Percentiles rank a stretch among this genome's conserved stretches.
These are phyloP conservation scores for Cuniculus paca DNA, from an alignment of 2,797 vertebrate genomes.

Conservation along the genomic window DNA sequence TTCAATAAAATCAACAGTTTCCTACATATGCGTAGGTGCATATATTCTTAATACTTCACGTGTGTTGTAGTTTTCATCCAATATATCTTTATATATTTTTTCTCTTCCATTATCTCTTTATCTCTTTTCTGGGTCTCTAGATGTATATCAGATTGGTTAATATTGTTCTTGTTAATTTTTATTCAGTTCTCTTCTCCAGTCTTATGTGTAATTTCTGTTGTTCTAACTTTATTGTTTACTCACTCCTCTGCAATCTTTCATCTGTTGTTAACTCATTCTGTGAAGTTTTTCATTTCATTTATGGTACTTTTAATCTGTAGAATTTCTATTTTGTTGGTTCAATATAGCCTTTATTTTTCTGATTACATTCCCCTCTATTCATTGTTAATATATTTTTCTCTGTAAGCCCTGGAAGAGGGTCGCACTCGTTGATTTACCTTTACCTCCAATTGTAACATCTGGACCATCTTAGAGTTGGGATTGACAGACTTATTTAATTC, in stretches of 20 bases:
- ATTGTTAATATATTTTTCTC: background rate
- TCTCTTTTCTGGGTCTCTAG: background rate
- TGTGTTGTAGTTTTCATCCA: background rate
- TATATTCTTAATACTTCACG: background rate
- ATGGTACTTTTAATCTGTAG: background rate
- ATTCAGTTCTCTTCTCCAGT: background rate
- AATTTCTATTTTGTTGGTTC: constrained; percentile 37
- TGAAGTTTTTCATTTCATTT: constrained; percentile 57
- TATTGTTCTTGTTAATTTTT: background rate
- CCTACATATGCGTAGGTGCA: background rate
- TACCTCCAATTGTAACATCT: background rate
- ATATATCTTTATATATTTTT: background rate
- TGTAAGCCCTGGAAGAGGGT: background rate
- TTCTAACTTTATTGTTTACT: background rate
- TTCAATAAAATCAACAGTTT: background rate
- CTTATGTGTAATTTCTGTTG: background rate
- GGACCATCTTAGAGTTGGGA: background rate
- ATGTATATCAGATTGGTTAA: background rate
- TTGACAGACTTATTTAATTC: background rate
- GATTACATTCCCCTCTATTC: background rate
- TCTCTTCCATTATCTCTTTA: background rate
- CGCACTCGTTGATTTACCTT: background rate
- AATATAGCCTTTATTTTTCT: background rate
- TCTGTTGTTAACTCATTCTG: background rate
- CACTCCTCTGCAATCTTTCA: background rate